These are phyloP conservation scores for Andrena praecox DNA, from an alignment of 2,888 invertebrate genomes.

Conservation along the genomic window DNA sequence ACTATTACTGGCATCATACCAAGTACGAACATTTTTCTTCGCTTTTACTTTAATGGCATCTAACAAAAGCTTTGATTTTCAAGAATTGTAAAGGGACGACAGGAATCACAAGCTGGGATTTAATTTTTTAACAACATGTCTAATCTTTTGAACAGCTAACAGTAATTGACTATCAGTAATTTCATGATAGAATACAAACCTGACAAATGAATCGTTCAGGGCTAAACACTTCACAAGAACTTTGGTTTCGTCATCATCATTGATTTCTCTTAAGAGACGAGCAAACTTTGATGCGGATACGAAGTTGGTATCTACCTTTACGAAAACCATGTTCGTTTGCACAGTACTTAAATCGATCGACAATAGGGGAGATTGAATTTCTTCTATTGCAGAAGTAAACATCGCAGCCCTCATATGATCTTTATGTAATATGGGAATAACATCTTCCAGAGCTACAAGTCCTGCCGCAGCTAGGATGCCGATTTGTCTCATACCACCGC, in stretches of 20 bases:
- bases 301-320: conserved; percentile 86
- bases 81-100: not conserved
- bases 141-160: conserved; percentile 90
- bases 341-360: conserved; percentile 88
- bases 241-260: conserved; percentile 85
- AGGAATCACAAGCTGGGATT: conserved; percentile 20
- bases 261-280: conserved; percentile 85
- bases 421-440: conserved; percentile 89
- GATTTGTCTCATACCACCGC: conserved; percentile 97
- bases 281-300: conserved; percentile 85
- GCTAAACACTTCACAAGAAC: conserved; percentile 87
- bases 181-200: conserved; percentile 91
- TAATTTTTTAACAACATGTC: conserved; percentile 89
- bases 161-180: conserved; percentile 89
- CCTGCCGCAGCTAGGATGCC: conserved; percentile 97
- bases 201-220: conserved; percentile 87
- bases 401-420: conserved; percentile 91
- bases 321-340: conserved; percentile 92
- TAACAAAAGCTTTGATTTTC: not conserved
- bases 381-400: conserved; percentile 89
- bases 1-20: too few species aligned
- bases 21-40: too few species aligned
- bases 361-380: conserved; percentile 87
- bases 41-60: too few species aligned
- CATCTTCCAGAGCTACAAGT: conserved; percentile 92